Evolutionary conservation across 2,888 invertebrate genomes (phyloP), one percentile per base, ranked within the genome.

Genomic region (Lordiphosa andalusiaca): DNA sequence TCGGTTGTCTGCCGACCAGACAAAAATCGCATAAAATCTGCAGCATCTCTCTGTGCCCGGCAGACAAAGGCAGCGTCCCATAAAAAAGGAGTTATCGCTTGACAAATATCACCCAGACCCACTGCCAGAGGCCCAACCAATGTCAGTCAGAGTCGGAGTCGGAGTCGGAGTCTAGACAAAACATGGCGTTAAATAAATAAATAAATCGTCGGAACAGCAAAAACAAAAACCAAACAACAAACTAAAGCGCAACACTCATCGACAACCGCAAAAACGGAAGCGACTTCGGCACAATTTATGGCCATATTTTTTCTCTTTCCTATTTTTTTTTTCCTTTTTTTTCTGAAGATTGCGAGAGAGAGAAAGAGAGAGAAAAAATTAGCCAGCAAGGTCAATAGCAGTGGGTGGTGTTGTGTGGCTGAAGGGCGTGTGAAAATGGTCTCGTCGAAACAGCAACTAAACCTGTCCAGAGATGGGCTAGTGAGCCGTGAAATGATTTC

Each of bases 141-240:
- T 66, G 69, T 67, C 77, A 76, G 77, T 71, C 72, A 58, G 70
- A 19, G 57, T 21, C 16, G 7, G 12, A n/a, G 40, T 52, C 47
- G 51, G 56, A 63, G 73, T 67, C 67, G 39, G 65, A 9, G 77
- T 78, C 82, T 78, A 78, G 77, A 78, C 77, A 78, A 82, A 78
- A 80, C 78, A 76, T 70, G 84, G 74, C 81, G 73, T 77, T 83
- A 80, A 80, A 83, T 80, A 83, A 80, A 80, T 80, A 80, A 77
- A 80, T 81, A 77, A 74, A 74, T 74, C 74, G 71, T 64, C 51
- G 64, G 46, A 37, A 48, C 46, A 55, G 38, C 38, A 40, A 30
- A 23, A 58, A 42, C 21, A 33, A 53, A 23, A 58, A 42, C 21
- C 25, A 53, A 69, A 25, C 19, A 50, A 65, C 42, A 60, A 21